Base-by-base conservation (phyloP, 2,888 invertebrate species). In the Rhagium mordax region DNA sequence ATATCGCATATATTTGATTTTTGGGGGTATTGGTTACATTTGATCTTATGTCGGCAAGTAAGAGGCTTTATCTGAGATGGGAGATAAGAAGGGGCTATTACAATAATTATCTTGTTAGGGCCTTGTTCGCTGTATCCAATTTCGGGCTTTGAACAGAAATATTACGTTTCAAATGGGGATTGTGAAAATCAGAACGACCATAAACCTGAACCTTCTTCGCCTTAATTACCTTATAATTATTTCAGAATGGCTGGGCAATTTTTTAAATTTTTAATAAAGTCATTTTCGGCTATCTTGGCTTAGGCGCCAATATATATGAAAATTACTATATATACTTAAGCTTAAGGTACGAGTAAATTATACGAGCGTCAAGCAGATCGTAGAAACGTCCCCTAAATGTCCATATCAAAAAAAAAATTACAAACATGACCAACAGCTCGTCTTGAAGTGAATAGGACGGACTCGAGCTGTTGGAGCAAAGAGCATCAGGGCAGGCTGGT, bases 41-140 rank as follows among this genome's bases (percentile, higher is more conserved):
- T 74, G 71, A 74, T 74, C 72, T 62, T 61, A 66, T 74, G 70
- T 74, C 74, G 74, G 71, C 66, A 47, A 53, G 21, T n/a, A 24
- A 21, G 53, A 53, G 53, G 68, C 68, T 70, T 59, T 60, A 61
- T 71, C 68, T 71, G 51, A 27, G 74, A 74, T 74, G 61, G 24
- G 20, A 71, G 76, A 74, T 76, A 76, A 76, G 72, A 57, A 67
- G 57, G 59, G 75, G 73, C 70, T 74, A 76, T 74, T 74, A 76
- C 76, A 72, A 68, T 71, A 74, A 72, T 76, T 60, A 76, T 76
- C 76, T 74, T 74, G 76, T 76, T 76, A 72, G 16, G 20, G 13
- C 29, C 60, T 60, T 60, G 60, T 60, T 41, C 15, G 20, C 13
- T 16, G n/a, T 60, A 60, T 60, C 60, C 41, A 47, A 60, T 60